Conservation (phyloP, 2,797 vertebrate species). For the Chromis chromis region DNA sequence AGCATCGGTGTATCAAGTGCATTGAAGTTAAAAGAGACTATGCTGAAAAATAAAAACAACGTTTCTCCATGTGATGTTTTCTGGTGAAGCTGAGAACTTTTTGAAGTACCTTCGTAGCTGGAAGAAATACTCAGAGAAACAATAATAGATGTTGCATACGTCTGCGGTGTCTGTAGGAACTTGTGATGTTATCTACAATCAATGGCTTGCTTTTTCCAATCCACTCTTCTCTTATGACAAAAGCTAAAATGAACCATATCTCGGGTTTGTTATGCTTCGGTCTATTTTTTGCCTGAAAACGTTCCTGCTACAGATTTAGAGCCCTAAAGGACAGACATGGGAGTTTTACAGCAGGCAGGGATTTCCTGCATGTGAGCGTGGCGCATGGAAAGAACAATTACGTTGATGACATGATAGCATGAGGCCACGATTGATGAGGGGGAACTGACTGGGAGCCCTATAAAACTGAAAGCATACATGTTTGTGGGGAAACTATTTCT, state of each 20-base stretch:
- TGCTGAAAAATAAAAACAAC: too few species aligned
- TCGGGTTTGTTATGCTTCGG: not conserved
- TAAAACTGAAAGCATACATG: constrained; percentile 64
- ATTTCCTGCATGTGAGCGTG: constrained; percentile 64
- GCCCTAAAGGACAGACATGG: constrained; percentile 52
- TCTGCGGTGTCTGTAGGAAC: too few species aligned
- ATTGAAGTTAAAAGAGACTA: too few species aligned
- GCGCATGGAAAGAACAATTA: constrained; percentile 56
- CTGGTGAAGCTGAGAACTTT: too few species aligned
- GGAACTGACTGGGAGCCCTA: constrained; percentile 45
- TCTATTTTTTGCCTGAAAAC: constrained; percentile 48
- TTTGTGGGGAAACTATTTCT: constrained; percentile 66
- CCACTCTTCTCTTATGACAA: too few species aligned
- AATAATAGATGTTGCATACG: not conserved
- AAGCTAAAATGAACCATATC: not conserved
- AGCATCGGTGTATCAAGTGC: too few species aligned
- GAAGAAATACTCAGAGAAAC: constrained; percentile 6
- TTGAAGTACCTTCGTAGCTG: not conserved
- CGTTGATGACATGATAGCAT: constrained; percentile 63
- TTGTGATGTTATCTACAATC: not conserved
- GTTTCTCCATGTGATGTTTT: too few species aligned
- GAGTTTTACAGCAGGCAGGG: constrained; percentile 73
- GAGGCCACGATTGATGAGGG: constrained; percentile 58
- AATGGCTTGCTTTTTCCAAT: not conserved
- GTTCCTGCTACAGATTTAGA: constrained; percentile 46